A percentile compares a stretch with the other conserved stretches of the same genome.
phyloP scores from a whole-genome alignment of 2,113 vertebrate genomes.

The Agapornis roseicollis region DNA sequence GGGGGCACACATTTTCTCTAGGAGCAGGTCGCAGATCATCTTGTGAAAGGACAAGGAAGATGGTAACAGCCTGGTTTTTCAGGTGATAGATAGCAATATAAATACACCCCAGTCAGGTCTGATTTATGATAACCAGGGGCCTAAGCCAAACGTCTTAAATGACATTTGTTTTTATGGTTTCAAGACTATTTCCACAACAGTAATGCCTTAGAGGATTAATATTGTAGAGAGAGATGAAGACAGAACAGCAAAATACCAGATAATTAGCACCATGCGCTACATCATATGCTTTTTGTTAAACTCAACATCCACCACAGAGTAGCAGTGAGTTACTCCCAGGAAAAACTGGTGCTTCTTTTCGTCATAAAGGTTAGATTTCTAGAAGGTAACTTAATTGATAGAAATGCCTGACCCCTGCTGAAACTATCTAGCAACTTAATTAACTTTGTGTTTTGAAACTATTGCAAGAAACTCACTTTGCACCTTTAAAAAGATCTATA shows the following conservation, averaged over 20 bases:
- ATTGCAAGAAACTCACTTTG: neutral
- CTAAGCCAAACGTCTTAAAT: neutral
- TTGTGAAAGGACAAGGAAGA: neutral
- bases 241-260: neutral
- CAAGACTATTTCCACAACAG: slow-evolving; percentile 6
- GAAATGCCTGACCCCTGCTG: neutral
- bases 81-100: neutral
- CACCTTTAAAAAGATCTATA: neutral
- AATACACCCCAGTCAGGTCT: neutral
- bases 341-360: neutral
- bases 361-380: neutral
- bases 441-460: neutral
- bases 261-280: slow-evolving; percentile 1
- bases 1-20: neutral
- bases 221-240: neutral
- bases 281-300: neutral
- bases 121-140: neutral
- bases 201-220: slow-evolving; percentile 16
- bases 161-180: neutral
- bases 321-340: neutral
- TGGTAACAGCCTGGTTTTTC: neutral
- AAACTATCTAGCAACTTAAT: neutral
- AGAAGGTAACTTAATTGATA: neutral
- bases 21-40: neutral
- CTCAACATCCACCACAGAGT: neutral